Percentiles rank a stretch among this genome's conserved stretches.
These are phyloP conservation scores for Sphyrna mokarran DNA, from an alignment of 2,113 vertebrate species.

Conservation along the genomic window DNA sequence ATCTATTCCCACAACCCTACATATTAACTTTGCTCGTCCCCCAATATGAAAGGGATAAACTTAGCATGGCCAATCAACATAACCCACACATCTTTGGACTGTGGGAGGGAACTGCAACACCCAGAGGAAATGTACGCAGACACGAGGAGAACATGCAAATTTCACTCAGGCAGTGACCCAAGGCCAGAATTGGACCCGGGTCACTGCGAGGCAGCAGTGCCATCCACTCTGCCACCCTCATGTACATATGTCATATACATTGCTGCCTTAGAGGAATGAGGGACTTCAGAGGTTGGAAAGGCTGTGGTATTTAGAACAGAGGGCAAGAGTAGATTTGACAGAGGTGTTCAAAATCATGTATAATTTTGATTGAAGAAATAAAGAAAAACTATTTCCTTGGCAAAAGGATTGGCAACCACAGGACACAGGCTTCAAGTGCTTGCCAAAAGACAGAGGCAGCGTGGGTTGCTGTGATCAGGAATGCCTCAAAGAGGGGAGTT, in stretches of 20 bases:
- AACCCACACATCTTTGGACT: no score
- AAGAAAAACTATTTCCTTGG: not conserved
- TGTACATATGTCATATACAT: not conserved
- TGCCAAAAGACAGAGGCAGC: not conserved
- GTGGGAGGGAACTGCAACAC: no score
- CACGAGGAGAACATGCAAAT: no score
- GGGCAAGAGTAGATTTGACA: not conserved
- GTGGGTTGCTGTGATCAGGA: not conserved
- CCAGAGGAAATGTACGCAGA: no score
- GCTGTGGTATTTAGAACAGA: not conserved
- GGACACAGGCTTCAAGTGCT: not conserved
- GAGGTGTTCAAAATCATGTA: not conserved
- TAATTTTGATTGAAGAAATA: not conserved
- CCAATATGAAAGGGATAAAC: no score
- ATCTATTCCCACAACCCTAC: no score
- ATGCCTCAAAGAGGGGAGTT: not conserved
- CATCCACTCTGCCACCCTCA: no score
- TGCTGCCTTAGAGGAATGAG: not conserved
- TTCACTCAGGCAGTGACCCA: no score
- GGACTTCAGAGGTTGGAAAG: not conserved
- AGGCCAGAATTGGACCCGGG: no score
- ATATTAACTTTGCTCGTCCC: no score
- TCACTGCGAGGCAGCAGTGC: no score
- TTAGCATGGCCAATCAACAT: no score
- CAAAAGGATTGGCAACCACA: not conserved